phyloP scores from a whole-genome alignment of 2,888 invertebrate genomes.

The Callimorpha dominula region DNA sequence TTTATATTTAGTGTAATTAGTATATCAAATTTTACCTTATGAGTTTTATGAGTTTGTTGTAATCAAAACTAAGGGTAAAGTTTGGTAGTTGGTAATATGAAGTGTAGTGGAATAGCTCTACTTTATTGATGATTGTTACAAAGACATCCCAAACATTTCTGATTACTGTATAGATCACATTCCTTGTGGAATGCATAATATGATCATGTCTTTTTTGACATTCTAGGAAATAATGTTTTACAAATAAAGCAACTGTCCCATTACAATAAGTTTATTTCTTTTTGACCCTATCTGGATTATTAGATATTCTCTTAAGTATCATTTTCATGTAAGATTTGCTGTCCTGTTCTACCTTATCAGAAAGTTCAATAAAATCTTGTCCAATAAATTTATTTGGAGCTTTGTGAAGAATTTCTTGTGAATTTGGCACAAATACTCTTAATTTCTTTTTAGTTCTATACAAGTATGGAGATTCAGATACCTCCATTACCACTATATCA shows the following conservation, averaged over 20 bases:
- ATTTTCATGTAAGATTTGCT: slow-evolving; percentile 71
- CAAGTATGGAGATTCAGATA: slow-evolving; percentile 61
- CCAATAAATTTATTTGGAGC: slow-evolving; percentile 62
- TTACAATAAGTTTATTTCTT: slow-evolving; percentile 58
- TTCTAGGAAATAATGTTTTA: slow-evolving; percentile 70
- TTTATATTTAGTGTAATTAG: slow-evolving; percentile 61
- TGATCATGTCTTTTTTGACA: slow-evolving; percentile 82
- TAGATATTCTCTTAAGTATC: slow-evolving; percentile 75
- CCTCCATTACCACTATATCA: slow-evolving; percentile 4
- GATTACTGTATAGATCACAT: slow-evolving; percentile 64
- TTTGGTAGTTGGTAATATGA: slow-evolving; percentile 65
- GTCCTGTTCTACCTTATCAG: slow-evolving; percentile 54
- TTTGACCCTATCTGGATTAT: slow-evolving; percentile 76
- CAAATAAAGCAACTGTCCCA: slow-evolving; percentile 67
- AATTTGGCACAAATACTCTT: slow-evolving; percentile 72
- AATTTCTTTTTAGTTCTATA: slow-evolving; percentile 70
- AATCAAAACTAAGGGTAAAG: slow-evolving; percentile 57
- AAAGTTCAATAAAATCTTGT: slow-evolving; percentile 73
- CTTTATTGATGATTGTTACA: slow-evolving; percentile 30
- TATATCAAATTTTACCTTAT: slow-evolving; percentile 65
- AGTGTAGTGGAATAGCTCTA: slow-evolving; percentile 52
- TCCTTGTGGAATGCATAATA: slow-evolving; percentile 75
- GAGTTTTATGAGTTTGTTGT: too few species aligned
- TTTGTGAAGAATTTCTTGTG: slow-evolving; percentile 30
- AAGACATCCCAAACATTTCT: slow-evolving; percentile 57